Evolutionary conservation across 2,888 invertebrate species (phyloP), one percentile per base, ranked within the genome.

Genomic region (Pyrrhosoma nymphula): DNA sequence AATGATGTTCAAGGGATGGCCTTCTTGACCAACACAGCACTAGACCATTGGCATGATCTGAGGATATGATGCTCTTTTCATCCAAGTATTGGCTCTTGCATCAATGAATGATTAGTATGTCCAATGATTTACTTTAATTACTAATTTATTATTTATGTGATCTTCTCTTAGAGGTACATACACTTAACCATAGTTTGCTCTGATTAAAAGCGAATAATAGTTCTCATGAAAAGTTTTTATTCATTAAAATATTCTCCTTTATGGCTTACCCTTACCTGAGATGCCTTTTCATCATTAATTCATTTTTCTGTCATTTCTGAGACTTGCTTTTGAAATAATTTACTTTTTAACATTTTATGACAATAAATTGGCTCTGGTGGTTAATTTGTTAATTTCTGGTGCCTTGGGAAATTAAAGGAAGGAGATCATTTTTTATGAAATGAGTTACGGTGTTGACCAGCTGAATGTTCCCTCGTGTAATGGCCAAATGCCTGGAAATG

Each of bases 1-100:
- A 69, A 82, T 82, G 82, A 82, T 82, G 82, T 82, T 82, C 82
- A 82, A 82, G 35, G 82, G 26, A 82, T 82, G 82, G 82, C 82
- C 30, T 82, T 35, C 82, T 35, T 82, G 26, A 35, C 82, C 82
- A 82, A 82, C 82, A 30, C 69, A 69, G 69, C 69, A 69, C 69
- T 69, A n/a, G 69, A 69, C 69, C 69, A 69, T n/a, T 69, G 69
- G 69, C 69, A 69, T 69, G 69, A 69, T 69, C n/a, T 69, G 69
- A 69, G 69, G 69, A 69, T 69, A 69, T 69, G 69, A 69, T 69
- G 69, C 69, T 69, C 69, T 69, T 69, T 69, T 69, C 20, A 69
- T 69, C 69, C 69, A n/a, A 69, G 12, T 69, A 69, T 69, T 69
- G 69, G 69, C 69, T 69, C 69, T 69, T 69, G 69, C 69, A 69